phyloP scores from a whole-genome alignment of 2,888 invertebrate species.

The Penaeus monodon region DNA sequence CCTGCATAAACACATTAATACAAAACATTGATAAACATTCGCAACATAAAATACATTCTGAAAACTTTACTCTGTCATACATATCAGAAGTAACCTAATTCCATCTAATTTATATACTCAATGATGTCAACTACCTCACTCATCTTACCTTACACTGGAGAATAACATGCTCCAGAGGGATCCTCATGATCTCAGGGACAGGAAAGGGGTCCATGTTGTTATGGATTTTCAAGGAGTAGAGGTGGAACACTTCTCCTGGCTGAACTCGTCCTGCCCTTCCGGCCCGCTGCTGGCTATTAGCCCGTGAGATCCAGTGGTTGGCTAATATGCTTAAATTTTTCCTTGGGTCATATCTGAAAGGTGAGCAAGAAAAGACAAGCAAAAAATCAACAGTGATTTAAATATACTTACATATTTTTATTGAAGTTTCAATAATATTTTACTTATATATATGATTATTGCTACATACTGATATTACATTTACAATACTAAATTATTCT shows the following conservation, averaged over 20 bases:
- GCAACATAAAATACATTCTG: too few species aligned
- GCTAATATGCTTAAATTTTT: slow-evolving; percentile 72
- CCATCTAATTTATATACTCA: too few species aligned
- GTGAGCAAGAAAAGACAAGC: slow-evolving; percentile 63
- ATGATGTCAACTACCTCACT: not conserved
- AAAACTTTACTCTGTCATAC: too few species aligned
- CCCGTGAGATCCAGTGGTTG: slow-evolving; percentile 76
- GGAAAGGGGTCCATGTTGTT: slow-evolving; percentile 73
- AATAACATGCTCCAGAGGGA: slow-evolving; percentile 75
- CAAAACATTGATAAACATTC: too few species aligned
- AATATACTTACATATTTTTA: too few species aligned
- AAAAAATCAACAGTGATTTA: too few species aligned
- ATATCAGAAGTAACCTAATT: too few species aligned
- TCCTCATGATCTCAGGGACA: slow-evolving; percentile 77
- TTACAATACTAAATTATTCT: too few species aligned
- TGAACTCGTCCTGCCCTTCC: slow-evolving; percentile 80
- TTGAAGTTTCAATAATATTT: too few species aligned
- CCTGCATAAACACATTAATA: too few species aligned
- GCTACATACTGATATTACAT: too few species aligned
- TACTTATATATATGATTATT: too few species aligned
- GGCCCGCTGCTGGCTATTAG: slow-evolving; percentile 77
- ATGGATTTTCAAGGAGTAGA: slow-evolving; percentile 69
- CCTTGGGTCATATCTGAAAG: slow-evolving; percentile 67
- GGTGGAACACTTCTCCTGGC: slow-evolving; percentile 76
- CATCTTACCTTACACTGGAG: slow-evolving; percentile 77